Evolutionary conservation across 2,888 invertebrate species (phyloP).

Genomic region (Eretmocerus hayati): DNA sequence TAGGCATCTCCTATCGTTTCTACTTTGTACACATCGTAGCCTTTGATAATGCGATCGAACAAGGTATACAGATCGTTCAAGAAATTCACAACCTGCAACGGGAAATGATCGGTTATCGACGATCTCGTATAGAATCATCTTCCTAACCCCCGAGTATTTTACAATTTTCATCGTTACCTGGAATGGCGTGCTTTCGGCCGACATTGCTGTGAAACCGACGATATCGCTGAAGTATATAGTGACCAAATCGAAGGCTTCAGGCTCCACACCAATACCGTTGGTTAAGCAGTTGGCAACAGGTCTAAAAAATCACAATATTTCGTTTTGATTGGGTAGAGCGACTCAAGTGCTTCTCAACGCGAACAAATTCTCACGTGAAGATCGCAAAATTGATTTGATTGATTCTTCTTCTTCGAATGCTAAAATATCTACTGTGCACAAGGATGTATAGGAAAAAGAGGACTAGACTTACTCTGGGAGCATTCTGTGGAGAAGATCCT

Average conservation of each 20-base stretch:
- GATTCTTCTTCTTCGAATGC: too few relatives aligned
- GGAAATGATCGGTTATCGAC: background rate
- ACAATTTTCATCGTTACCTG: conserved; percentile 51
- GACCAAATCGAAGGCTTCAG: conserved; percentile 87
- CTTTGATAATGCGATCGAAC: conserved; percentile 92
- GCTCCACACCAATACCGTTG: conserved; percentile 82
- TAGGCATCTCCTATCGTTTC: conserved; percentile 87
- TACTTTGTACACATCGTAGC: conserved; percentile 97
- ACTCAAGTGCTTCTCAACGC: too few relatives aligned
- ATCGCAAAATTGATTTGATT: too few relatives aligned
- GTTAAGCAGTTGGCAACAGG: conserved; percentile 84
- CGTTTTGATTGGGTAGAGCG: conserved; percentile 2
- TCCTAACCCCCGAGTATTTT: background rate
- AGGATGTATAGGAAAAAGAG: background rate
- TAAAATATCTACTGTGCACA: too few relatives aligned
- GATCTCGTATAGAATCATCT: too few relatives aligned
- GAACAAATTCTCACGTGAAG: too few relatives aligned
- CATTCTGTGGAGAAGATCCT: conserved; percentile 89
- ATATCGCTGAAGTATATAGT: conserved; percentile 97
- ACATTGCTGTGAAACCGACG: conserved; percentile 93
- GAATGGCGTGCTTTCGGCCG: conserved; percentile 86
- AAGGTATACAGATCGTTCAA: conserved; percentile 96
- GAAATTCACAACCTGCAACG: conserved; percentile 78
- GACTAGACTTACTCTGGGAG: conserved; percentile 68
- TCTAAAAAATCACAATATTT: conserved; percentile 48